These are phyloP conservation scores for Reticulitermes lucifugus DNA, from an alignment of 2,888 invertebrate genomes.

Conservation along the genomic window DNA sequence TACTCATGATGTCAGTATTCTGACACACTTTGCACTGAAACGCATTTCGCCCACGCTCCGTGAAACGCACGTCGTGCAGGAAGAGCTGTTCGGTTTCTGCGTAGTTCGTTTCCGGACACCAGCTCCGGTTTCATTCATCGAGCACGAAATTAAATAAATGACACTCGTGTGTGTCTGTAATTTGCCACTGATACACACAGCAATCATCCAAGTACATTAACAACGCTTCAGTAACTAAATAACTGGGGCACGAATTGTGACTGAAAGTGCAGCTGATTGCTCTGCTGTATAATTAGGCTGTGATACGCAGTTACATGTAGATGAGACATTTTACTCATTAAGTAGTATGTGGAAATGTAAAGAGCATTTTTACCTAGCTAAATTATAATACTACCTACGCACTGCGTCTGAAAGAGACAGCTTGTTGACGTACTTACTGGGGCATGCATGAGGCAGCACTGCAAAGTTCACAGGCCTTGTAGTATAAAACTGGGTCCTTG, in stretches of 20 bases:
- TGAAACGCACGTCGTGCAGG: too few species aligned
- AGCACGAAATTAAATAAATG: not conserved
- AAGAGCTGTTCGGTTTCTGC: too few species aligned
- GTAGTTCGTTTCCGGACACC: not conserved
- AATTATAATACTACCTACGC: not conserved
- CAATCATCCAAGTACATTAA: conserved; percentile 1
- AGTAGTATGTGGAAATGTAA: not conserved
- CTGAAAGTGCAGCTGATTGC: not conserved
- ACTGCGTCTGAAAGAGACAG: not conserved
- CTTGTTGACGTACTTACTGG: conserved; percentile 4
- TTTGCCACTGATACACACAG: not conserved
- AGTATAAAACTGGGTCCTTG: not conserved
- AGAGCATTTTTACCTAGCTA: not conserved
- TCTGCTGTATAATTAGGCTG: not conserved
- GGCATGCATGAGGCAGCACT: not conserved
- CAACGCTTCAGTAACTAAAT: conserved; percentile 17
- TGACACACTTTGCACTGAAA: too few species aligned
- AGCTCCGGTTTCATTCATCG: not conserved
- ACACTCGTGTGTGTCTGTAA: not conserved
- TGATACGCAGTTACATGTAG: not conserved
- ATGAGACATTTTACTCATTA: too few species aligned
- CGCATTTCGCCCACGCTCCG: too few species aligned
- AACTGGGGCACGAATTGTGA: not conserved
- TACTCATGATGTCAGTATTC: too few species aligned
- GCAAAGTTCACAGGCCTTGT: not conserved